Conservation (phyloP, 2,888 invertebrate genomes). For the Microchrysa polita region DNA sequence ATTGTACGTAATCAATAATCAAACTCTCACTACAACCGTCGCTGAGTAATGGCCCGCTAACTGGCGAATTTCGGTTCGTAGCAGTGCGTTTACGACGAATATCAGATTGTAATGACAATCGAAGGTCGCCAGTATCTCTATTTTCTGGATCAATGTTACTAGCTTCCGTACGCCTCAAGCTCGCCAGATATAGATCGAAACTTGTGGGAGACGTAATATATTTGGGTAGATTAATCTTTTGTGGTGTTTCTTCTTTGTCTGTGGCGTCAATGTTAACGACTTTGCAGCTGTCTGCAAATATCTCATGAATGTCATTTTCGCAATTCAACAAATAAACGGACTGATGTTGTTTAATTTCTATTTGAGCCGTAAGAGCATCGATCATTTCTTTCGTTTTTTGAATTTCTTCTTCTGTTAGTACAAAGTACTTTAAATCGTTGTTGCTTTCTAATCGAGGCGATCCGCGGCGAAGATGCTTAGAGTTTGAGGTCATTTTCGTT, state of each 20-base stretch:
- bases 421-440: neutral
- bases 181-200: neutral
- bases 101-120: neutral
- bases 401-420: neutral
- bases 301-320: conserved; percentile 12
- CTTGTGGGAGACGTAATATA: neutral
- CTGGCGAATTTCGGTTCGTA: neutral
- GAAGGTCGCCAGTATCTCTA: neutral
- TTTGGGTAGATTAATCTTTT: neutral
- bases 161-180: neutral
- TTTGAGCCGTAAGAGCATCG: neutral
- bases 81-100: conserved; percentile 18
- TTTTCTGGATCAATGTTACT: neutral
- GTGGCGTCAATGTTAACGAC: conserved; percentile 2
- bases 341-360: neutral
- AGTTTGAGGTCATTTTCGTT: neutral
- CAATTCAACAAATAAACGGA: conserved; percentile 38
- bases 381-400: neutral
- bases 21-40: conserved; percentile 41
- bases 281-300: neutral
- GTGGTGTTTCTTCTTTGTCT: neutral
- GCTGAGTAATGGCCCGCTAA: neutral
- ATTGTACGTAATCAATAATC: conserved; percentile 52
- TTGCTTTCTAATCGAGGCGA: neutral
- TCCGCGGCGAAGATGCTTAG: neutral